A percentile compares a stretch with the other conserved stretches of the same genome.
Evolutionary conservation across 2,888 invertebrate genomes (phyloP).

Genomic region (Agrypnus murinus): DNA sequence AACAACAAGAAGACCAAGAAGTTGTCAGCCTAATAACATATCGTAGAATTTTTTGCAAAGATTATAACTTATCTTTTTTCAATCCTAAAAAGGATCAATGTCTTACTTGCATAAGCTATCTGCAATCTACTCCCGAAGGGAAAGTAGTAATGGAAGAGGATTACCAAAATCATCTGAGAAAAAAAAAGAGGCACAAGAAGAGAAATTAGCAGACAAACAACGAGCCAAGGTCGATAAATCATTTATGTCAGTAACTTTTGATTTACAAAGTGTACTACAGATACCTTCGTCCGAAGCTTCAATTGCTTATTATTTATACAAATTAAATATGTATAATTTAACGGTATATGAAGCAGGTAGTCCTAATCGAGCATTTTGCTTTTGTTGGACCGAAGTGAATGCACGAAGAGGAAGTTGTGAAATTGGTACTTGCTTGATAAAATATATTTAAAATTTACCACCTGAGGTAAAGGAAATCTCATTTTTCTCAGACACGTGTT

Average conservation of each 20-base stretch:
- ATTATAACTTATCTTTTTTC: constrained; percentile 38
- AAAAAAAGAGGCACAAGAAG: constrained; percentile 39
- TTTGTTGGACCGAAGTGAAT: constrained; percentile 27
- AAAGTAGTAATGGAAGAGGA: constrained; percentile 41
- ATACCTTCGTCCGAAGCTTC: constrained; percentile 32
- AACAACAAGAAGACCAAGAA: constrained; percentile 40
- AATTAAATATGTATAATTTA: constrained; percentile 17
- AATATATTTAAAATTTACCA: no score
- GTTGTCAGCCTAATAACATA: constrained; percentile 28
- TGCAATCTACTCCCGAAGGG: constrained; percentile 16
- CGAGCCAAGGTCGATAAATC: constrained; percentile 15
- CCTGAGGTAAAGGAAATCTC: no score
- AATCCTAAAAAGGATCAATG: constrained; percentile 41
- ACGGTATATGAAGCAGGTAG: neutral
- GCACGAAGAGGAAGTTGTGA: constrained; percentile 58
- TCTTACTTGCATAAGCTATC: constrained; percentile 22
- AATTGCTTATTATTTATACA: constrained; percentile 34
- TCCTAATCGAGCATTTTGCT: constrained; percentile 26
- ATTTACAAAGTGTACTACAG: constrained; percentile 41
- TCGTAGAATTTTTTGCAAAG: constrained; percentile 23
- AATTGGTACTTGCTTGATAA: no score
- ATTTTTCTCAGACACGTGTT: no score
- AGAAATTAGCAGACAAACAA: constrained; percentile 36
- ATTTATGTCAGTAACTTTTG: constrained; percentile 33
- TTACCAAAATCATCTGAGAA: constrained; percentile 52